Evolutionary conservation across 2,888 invertebrate genomes (phyloP), one percentile per base, ranked within the genome.

Genomic region (Chelonus formosanus): DNA sequence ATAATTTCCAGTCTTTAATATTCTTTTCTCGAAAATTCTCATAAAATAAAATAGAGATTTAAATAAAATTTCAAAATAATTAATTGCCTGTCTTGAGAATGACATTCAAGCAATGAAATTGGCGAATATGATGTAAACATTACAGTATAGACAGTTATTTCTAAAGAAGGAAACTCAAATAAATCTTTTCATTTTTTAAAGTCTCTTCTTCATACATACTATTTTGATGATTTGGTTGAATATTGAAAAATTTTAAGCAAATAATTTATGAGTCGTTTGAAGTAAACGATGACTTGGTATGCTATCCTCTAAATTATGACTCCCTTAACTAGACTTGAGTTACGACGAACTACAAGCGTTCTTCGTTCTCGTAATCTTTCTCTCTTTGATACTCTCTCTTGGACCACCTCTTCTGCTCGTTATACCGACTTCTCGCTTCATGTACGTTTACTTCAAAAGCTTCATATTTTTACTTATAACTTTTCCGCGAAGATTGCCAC

Each of bases 311-410:
- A 80, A 82, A 81, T 83, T 83, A 82, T 83, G 78, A 80, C 82
- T 81, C 80, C 79, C 81, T 81, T 81, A 83, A 83, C 82, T 81
- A 83, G 83, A 80, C 81, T 80, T 81, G 82, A 82, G 80, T 83
- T 83, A 82, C 81, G 81, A 78, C 79, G 81, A 78, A 77, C 74
- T 76, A 74, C 72, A 55, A 61, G 44, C 56, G 48, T 55, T 66
- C 61, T 52, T 52, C 53, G 6, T 52, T 43, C 36, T 50, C 32
- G 7, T 34, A 40, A 40, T 53, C 61, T 44, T 61, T 52, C 53
- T 53, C 61, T 61, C 61, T 61, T 61, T 61, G 61, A 61, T 61
- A 53, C 61, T 61, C 44, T 44, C 32, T 20, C 8, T 32, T 43
- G 52, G 52, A 43, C 52, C 60, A 40, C 52, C 31, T 36, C 50